Conservation (phyloP, 2,797 vertebrate genomes). For the Nasua narica region DNA sequence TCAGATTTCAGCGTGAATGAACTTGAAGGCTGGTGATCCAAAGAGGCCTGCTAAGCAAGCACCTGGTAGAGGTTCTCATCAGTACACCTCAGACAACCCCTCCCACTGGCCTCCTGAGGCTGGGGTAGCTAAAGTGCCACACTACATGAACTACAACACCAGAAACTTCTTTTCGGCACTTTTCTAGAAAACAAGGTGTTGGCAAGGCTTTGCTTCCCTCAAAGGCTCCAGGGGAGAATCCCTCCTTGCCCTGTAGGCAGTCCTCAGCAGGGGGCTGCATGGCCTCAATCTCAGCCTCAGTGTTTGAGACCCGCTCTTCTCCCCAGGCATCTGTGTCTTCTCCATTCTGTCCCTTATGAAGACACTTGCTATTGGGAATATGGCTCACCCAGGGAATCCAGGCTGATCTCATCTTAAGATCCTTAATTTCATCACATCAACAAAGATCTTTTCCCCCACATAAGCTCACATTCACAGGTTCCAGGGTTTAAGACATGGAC, state of each 20-base stretch:
- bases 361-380: neutral
- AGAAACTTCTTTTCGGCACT: neutral
- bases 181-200: neutral
- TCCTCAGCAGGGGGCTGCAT: fast-evolving
- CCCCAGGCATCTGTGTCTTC: neutral
- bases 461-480: neutral
- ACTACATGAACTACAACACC: neutral
- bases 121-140: too few species aligned
- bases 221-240: neutral
- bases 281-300: neutral
- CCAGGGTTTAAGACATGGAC: neutral
- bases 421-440: neutral
- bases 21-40: neutral
- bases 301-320: too few species aligned
- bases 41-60: neutral
- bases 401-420: neutral
- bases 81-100: neutral
- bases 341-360: neutral
- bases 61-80: neutral
- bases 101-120: neutral
- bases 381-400: neutral
- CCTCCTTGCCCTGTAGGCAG: neutral
- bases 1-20: neutral
- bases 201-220: neutral
- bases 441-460: neutral